Conservation (phyloP, 37 sponge, comb jelly and placozoan species). For the Spongilla lacustris region DNA sequence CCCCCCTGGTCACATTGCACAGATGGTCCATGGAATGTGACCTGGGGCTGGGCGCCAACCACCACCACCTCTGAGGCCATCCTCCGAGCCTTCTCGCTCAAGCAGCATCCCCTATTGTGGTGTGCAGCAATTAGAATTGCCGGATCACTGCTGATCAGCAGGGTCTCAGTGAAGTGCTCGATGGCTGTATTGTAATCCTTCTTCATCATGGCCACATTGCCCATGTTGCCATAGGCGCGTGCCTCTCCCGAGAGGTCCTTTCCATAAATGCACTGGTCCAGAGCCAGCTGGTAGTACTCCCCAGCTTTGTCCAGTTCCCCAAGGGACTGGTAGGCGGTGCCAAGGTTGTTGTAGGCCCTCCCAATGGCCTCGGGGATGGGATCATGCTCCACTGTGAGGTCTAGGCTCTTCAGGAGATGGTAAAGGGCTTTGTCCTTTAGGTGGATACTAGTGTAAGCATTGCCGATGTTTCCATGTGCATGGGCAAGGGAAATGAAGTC, state of each 20-base stretch:
- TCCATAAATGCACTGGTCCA: slow-evolving; percentile 73
- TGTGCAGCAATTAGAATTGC: slow-evolving; percentile 49
- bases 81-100: slow-evolving; percentile 36
- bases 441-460: slow-evolving; percentile 65
- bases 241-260: slow-evolving; percentile 66
- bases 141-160: slow-evolving; percentile 51
- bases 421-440: slow-evolving; percentile 59
- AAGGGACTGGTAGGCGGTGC: slow-evolving; percentile 65
- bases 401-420: slow-evolving; percentile 44
- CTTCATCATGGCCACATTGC: slow-evolving; percentile 67
- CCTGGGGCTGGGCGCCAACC: neutral
- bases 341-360: slow-evolving; percentile 71
- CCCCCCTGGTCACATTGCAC: neutral
- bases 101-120: slow-evolving; percentile 81
- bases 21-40: slow-evolving; percentile 27
- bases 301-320: slow-evolving; percentile 47
- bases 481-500: slow-evolving; percentile 60
- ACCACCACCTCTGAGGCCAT: neutral
- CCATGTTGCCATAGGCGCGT: slow-evolving; percentile 70
- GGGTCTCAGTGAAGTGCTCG: slow-evolving; percentile 63
- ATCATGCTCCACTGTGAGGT: slow-evolving; percentile 52
- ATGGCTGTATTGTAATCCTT: slow-evolving; percentile 55
- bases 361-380: slow-evolving; percentile 63
- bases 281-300: slow-evolving; percentile 70
- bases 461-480: slow-evolving; percentile 83